Conservation (phyloP, 2,797 vertebrate genomes). For the Pseudopleuronectes americanus region DNA sequence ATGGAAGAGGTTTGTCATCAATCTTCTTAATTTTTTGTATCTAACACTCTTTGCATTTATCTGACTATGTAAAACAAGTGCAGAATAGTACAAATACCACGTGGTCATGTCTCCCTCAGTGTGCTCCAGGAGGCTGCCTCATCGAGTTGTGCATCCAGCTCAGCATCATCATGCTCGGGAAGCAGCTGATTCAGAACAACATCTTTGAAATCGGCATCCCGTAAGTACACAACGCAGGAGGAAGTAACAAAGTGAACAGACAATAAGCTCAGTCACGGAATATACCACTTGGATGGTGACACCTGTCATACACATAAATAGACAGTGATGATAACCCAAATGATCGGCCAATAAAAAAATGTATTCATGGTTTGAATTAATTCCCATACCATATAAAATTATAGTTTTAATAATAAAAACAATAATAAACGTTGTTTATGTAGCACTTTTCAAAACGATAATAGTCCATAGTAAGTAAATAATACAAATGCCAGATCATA, state of each 20-base stretch:
- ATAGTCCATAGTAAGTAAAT: no score
- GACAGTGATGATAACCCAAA: no score
- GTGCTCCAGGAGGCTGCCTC: slow-evolving; percentile 96
- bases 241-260: neutral
- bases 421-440: no score
- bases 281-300: no score
- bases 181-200: slow-evolving; percentile 99
- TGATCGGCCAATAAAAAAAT: no score
- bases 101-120: slow-evolving; percentile 78
- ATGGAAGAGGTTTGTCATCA: slow-evolving; percentile 92
- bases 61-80: neutral
- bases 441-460: no score
- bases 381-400: no score
- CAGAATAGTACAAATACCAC: neutral
- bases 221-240: slow-evolving; percentile 81
- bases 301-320: no score
- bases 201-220: slow-evolving; percentile 98
- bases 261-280: neutral
- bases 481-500: no score
- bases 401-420: no score
- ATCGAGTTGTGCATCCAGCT: slow-evolving; percentile 98
- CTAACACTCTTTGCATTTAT: neutral
- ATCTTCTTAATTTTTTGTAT: neutral
- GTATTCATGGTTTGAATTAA: no score
- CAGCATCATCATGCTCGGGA: slow-evolving; percentile 99